Percentiles rank a stretch among this genome's conserved stretches.
Conservation (phyloP, 1,140 invertebrate genomes). For the Drosophila seguyi region DNA sequence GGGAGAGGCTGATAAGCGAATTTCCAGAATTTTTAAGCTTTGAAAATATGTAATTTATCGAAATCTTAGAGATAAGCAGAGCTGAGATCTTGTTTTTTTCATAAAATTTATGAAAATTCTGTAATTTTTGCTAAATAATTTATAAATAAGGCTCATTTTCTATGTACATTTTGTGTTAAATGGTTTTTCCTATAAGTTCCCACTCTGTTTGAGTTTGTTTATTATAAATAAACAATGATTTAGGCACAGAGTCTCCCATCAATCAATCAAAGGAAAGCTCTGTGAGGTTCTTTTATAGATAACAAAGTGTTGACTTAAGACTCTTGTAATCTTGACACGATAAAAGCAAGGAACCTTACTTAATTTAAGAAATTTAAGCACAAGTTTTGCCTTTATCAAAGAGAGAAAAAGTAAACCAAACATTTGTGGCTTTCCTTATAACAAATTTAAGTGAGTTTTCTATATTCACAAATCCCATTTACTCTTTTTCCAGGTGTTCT, state of each 20-base stretch:
- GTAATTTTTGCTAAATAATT: background rate
- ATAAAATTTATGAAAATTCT: background rate
- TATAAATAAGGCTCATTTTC: no score
- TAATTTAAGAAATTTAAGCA: background rate
- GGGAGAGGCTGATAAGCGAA: background rate
- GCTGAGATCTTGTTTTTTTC: background rate
- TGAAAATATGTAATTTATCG: background rate
- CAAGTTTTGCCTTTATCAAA: background rate
- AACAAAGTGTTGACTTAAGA: background rate
- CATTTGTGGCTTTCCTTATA: background rate
- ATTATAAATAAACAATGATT: background rate
- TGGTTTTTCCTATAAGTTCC: background rate
- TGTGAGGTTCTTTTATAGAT: background rate
- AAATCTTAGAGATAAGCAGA: background rate
- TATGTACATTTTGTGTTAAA: background rate
- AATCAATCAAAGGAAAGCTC: conserved; percentile 9
- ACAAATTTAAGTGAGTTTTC: background rate
- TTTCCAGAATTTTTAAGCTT: background rate
- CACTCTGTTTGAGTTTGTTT: background rate
- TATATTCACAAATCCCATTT: background rate
- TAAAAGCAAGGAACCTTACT: background rate
- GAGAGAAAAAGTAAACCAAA: background rate
- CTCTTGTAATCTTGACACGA: background rate
- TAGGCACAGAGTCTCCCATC: background rate
- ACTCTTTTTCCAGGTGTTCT: conserved; percentile 90